These are phyloP conservation scores for Cephus cinctus DNA, from an alignment of 1,140 invertebrate genomes.

Conservation along the genomic window DNA sequence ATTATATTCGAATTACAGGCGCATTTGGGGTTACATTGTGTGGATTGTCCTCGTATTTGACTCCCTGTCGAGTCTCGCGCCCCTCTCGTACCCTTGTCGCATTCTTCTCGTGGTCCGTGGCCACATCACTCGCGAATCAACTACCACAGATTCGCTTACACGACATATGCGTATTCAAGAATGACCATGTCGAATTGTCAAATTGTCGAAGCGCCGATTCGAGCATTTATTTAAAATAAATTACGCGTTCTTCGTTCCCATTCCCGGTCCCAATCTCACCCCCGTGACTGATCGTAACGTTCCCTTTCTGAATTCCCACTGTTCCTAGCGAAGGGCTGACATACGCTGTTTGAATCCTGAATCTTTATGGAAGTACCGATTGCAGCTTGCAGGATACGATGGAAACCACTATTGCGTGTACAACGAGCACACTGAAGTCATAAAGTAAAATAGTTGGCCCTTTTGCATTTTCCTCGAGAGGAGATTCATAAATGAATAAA, in stretches of 20 bases:
- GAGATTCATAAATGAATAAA: too few species aligned
- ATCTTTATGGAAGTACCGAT: too few species aligned
- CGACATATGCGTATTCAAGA: constrained; percentile 11
- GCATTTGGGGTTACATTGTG: background rate
- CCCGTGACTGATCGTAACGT: constrained; percentile 10
- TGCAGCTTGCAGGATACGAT: constrained; percentile 43
- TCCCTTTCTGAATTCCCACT: background rate
- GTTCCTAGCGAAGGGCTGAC: background rate
- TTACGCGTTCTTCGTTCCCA: constrained; percentile 1
- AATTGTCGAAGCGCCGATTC: too few species aligned
- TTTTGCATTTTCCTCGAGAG: too few species aligned
- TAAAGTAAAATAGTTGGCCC: constrained; percentile 53
- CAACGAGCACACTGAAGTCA: constrained; percentile 52
- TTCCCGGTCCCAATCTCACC: background rate
- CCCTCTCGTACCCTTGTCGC: too few species aligned
- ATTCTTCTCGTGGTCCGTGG: too few species aligned
- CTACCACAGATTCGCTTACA: too few species aligned
- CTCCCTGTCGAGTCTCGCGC: too few species aligned
- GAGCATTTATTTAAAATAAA: constrained; percentile 29
- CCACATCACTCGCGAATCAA: too few species aligned
- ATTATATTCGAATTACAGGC: constrained; percentile 5
- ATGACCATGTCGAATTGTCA: constrained; percentile 23
- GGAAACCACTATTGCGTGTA: constrained; percentile 51
- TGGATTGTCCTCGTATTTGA: background rate
- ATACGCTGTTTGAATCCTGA: background rate